Evolutionary conservation across 2,113 vertebrate genomes (phyloP), one percentile per base, ranked within the genome.

Genomic region (Stictonetta naevosa): DNA sequence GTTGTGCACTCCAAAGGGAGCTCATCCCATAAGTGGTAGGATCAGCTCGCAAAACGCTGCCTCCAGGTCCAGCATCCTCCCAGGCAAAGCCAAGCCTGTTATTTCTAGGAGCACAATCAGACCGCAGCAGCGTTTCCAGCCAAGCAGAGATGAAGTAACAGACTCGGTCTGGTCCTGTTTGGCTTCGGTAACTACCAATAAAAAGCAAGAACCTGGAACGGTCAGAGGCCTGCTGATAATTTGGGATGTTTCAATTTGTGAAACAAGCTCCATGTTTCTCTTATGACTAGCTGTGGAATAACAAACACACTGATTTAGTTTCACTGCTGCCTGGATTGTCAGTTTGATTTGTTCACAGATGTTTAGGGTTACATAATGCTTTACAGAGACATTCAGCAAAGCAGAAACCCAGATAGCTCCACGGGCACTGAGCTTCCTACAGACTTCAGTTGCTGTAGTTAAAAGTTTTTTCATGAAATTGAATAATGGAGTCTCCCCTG

Each of bases 341-440:
- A 95, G 72, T 83, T 93, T 94, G 76, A 96, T 95, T 96, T 92
- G 83, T 88, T 88, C 76, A 93, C 73, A 81, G 77, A 86, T 90
- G 86, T 93, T 96, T 23, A 94, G 90, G 13, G 85, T 92, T 94
- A 78, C 73, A 19, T 26, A 56, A 73, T 93, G 53, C 56, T 86
- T 92, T 64, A 59, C 22, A 81, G 56, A 95, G 88, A 67, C 31
- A 42, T 88, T 74, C 83, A 94, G 80, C 60, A 86, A 94, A 86
- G 34, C 73, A 93, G 83, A 92, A 92, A 82, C 42, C 16, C 58
- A 79, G 44, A 64, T 25, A 53, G 34, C 48, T 83, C 33, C 53
- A 11, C 21, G 29, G 83, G 34, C 10, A 52, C 2, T 13, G 28
- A 5, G 21, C 72, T 68, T 89, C 52, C 19, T 36, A 84, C 90